Conservation (phyloP, 1,140 invertebrate species). For the Megalonaias nervosa region DNA sequence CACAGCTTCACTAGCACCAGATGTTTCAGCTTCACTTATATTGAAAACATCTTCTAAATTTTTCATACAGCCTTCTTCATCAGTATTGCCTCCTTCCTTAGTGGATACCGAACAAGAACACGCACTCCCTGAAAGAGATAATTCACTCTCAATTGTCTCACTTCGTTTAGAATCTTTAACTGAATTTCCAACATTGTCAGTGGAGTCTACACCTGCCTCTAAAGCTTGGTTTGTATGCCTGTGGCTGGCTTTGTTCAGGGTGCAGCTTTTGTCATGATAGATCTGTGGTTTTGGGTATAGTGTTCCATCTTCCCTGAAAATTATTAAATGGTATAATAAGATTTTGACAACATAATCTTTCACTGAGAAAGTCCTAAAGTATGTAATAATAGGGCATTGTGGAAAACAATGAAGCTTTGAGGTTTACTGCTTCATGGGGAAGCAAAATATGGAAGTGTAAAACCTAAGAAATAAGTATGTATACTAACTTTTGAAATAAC, state of each 20-base stretch:
- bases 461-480: no score
- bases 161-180: constrained; percentile 16
- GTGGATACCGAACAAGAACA: constrained; percentile 43
- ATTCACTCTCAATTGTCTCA: constrained; percentile 18
- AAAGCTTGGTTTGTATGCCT: constrained; percentile 7
- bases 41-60: neutral
- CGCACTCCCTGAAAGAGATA: constrained; percentile 39
- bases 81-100: constrained; percentile 3
- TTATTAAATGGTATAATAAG: no score
- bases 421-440: no score
- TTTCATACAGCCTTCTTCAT: neutral
- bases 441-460: no score
- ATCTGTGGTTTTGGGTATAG: constrained; percentile 66
- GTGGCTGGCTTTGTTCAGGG: constrained; percentile 35
- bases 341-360: no score
- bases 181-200: constrained; percentile 16
- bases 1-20: neutral
- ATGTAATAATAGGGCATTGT: no score
- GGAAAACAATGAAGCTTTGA: no score
- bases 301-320: constrained; percentile 40
- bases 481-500: no score
- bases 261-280: constrained; percentile 67
- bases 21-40: neutral
- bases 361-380: no score
- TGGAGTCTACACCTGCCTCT: neutral